Conservation (phyloP, 2,113 vertebrate genomes). For the Hypanus sabinus region DNA sequence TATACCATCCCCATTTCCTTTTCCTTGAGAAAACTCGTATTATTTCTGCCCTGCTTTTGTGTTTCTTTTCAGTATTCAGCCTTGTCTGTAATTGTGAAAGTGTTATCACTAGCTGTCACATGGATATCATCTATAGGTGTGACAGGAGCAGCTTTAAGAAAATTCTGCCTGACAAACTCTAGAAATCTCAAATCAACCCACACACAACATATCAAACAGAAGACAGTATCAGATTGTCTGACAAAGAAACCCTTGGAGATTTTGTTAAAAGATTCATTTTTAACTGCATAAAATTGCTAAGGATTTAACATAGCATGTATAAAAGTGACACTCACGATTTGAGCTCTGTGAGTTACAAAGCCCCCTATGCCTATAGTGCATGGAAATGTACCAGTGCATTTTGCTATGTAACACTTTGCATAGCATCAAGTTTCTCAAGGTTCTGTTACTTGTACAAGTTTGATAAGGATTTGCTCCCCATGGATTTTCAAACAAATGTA, state of each 20-base stretch:
- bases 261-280: constrained; percentile 24
- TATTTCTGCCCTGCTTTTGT: background rate
- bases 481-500: background rate
- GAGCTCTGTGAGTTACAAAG: background rate
- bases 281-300: background rate
- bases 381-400: background rate
- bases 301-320: background rate
- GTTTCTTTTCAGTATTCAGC: background rate
- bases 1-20: background rate
- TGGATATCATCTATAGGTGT: background rate
- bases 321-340: background rate
- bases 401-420: background rate
- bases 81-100: constrained; percentile 28
- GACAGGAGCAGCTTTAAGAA: constrained; percentile 24
- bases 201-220: background rate
- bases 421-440: background rate
- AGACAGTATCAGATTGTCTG: background rate
- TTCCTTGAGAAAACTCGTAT: background rate
- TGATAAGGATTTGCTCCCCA: background rate
- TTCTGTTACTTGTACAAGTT: background rate
- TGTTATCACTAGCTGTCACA: constrained; percentile 17
- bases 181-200: constrained; percentile 26
- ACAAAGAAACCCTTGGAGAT: background rate
- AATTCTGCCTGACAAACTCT: constrained; percentile 28
- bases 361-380: background rate